phyloP scores from a whole-genome alignment of 2,888 invertebrate species.

The Netelia fuscicornis region DNA sequence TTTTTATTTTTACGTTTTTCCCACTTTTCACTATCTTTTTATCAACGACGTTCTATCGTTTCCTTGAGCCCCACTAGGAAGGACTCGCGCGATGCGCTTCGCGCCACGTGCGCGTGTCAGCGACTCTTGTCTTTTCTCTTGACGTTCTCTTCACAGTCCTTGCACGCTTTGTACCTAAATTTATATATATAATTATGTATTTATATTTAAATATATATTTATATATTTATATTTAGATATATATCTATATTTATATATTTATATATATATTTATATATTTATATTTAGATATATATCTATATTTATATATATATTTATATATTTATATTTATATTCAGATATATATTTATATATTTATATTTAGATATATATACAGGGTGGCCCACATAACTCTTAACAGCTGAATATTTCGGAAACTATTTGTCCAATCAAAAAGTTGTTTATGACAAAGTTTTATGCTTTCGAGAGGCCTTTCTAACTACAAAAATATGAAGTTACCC shows the following conservation, averaged over 20 bases:
- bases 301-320: not conserved
- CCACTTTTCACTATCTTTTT: not conserved
- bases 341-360: not conserved
- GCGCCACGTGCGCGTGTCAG: constrained; percentile 56
- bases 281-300: not conserved
- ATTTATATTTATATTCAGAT: not conserved
- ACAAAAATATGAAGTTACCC: too few species aligned
- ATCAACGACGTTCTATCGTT: constrained; percentile 10
- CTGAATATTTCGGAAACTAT: too few species aligned
- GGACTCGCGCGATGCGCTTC: constrained; percentile 26
- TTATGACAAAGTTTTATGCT: too few species aligned
- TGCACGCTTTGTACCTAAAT: not conserved
- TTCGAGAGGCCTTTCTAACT: too few species aligned
- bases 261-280: not conserved
- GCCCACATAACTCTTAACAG: too few species aligned
- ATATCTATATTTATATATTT: not conserved
- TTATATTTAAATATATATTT: not conserved
- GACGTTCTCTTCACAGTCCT: not conserved
- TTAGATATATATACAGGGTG: not conserved
- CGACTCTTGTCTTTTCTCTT: constrained; percentile 4
- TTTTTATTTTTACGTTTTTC: not conserved
- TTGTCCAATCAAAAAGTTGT: too few species aligned
- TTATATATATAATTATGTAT: not conserved
- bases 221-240: not conserved
- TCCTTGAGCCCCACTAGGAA: constrained; percentile 48